Base-by-base conservation (phyloP, 2,113 vertebrate genomes). In the Nannospalax galili region DNA sequence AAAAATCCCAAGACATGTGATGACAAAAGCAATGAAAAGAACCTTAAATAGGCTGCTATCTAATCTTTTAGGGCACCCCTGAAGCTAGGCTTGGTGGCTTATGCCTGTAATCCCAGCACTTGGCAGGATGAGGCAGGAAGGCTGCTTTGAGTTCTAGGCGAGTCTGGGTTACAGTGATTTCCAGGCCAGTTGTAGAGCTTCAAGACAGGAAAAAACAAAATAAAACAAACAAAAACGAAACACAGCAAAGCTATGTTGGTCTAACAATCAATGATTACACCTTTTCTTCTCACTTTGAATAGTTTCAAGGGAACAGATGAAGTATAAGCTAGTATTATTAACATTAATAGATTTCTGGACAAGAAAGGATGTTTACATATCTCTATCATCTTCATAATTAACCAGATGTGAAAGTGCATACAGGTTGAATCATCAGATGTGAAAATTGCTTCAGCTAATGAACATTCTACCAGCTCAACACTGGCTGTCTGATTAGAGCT, bases 401-500 rank as follows among this genome's bases (percentile, higher is more conserved):
- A 81, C 80, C 26, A 45, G 82, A 96, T 72, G 62, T 67, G 10
- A 84, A 80, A n/a, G 52, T 62, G 10, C 8, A 45, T 45, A 84
- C 0, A 88, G 22, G 19, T 12, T 95, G 10, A 93, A 93, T 26
- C 84, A 79, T 52, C 26, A 80, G 30, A 60, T 62, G 52, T n/a
- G 42, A 92, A 93, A 94, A 75, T 5, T 74, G 11, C n/a, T 86
- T 92, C 75, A 70, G 42, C 72, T 92, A 92, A 70, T 58, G 91
- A 91, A 77, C 11, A 74, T 15, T 52, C 42, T 42, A 64, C 42
- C 69, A 85, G 52, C 22, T 93, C 65, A 84, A 77, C 20, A 60
- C 65, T 52, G 70, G 26, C n/a, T 88, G 65, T 91, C 40, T 69
- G 45, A 86, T 91, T 2, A 84, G 48, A 92, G 22, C 22, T 87